Conservation (phyloP, 2,797 vertebrate species). For the Spondyliosoma cantharus region DNA sequence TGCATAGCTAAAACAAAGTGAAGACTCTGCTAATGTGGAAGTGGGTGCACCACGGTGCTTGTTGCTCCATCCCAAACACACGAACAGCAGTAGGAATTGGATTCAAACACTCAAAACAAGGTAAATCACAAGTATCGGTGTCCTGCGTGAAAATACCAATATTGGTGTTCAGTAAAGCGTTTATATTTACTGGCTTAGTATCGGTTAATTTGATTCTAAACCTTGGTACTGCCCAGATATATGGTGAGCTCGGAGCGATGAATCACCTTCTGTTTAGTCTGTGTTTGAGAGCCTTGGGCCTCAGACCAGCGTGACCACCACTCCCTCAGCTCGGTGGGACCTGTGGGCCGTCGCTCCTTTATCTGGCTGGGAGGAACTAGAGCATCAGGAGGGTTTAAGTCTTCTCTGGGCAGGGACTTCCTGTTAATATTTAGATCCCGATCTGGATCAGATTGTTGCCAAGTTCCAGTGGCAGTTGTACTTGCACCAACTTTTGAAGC, state of each 20-base stretch:
- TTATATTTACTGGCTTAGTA: not conserved
- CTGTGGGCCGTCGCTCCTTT: constrained; percentile 70
- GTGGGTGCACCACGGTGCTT: too few species aligned
- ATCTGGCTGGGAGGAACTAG: constrained; percentile 72
- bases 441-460: constrained; percentile 41
- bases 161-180: not conserved
- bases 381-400: constrained; percentile 58
- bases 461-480: not conserved
- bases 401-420: constrained; percentile 69
- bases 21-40: not conserved
- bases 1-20: not conserved
- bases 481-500: not conserved
- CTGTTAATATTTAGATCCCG: constrained; percentile 60
- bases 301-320: constrained; percentile 83
- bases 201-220: constrained; percentile 54
- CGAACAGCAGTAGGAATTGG: not conserved
- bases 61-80: not conserved
- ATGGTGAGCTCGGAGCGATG: constrained; percentile 85
- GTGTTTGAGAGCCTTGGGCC: constrained; percentile 56
- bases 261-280: constrained; percentile 57
- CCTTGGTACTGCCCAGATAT: constrained; percentile 78
- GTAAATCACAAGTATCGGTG: not conserved
- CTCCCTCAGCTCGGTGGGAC: constrained; percentile 81
- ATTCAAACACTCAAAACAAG: not conserved
- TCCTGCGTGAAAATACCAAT: not conserved